Conservation (phyloP, 2,888 invertebrate genomes). For the Mimachlamys varia region DNA sequence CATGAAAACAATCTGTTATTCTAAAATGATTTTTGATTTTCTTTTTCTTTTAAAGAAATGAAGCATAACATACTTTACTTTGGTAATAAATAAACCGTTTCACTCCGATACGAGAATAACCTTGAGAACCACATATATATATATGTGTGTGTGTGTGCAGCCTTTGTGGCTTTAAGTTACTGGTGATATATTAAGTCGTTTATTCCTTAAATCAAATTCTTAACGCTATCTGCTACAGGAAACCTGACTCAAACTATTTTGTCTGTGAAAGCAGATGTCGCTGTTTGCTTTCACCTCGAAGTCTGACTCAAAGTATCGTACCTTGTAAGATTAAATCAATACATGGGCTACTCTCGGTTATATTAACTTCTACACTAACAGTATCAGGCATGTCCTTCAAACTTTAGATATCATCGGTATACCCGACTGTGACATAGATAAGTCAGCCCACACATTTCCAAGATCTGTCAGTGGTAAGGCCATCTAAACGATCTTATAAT, state of each 20-base stretch:
- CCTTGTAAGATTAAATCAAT: neutral
- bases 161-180: no score
- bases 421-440: neutral
- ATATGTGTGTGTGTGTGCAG: no score
- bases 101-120: no score
- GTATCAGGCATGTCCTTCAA: neutral
- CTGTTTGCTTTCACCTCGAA: neutral
- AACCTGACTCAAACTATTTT: neutral
- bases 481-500: no score
- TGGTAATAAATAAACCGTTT: no score
- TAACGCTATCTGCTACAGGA: neutral
- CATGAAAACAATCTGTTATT: no score
- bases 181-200: neutral
- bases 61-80: no score
- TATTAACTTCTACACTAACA: neutral
- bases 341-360: neutral
- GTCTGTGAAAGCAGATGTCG: neutral
- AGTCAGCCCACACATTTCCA: neutral
- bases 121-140: no score
- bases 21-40: no score
- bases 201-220: slow-evolving; percentile 1
- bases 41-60: no score
- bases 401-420: neutral
- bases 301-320: neutral
- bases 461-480: neutral